These are phyloP conservation scores for Netelia fuscicornis DNA, from an alignment of 2,888 invertebrate genomes.

Conservation along the genomic window DNA sequence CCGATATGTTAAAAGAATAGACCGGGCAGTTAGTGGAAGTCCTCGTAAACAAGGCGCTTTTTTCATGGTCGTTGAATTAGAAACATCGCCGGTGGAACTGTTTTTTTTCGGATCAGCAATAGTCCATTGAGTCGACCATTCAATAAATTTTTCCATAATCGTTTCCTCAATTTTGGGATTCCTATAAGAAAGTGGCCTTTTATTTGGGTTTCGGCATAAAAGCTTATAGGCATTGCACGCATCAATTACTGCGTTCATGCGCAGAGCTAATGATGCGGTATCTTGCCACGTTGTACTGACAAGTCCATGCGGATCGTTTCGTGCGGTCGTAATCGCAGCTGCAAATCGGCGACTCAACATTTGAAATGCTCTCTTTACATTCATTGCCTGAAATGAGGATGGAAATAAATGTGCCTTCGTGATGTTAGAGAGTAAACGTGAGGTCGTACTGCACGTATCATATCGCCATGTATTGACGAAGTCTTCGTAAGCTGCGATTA, in stretches of 20 bases:
- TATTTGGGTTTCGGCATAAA: not conserved
- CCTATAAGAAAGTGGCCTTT: constrained; percentile 35
- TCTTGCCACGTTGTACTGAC: constrained; percentile 49
- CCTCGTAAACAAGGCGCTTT: constrained; percentile 60
- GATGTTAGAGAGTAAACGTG: constrained; percentile 58
- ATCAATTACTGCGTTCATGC: constrained; percentile 35
- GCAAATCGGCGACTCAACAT: constrained; percentile 54
- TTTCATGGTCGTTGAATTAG: constrained; percentile 16
- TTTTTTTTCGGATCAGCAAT: not conserved
- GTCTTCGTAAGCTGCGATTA: constrained; percentile 50
- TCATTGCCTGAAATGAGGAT: constrained; percentile 62
- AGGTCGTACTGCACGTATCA: constrained; percentile 22
- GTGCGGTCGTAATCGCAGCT: constrained; percentile 55
- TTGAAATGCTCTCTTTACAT: constrained; percentile 67
- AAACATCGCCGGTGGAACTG: not conserved
- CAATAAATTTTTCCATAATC: constrained; percentile 6
- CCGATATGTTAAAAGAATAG: constrained; percentile 49
- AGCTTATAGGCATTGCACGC: constrained; percentile 26
- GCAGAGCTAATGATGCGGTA: constrained; percentile 58
- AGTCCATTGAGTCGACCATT: too few relatives aligned
- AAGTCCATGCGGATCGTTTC: constrained; percentile 12
- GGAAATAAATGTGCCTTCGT: constrained; percentile 55
- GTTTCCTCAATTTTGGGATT: constrained; percentile 54
- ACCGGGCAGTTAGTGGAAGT: constrained; percentile 51
- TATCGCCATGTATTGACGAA: constrained; percentile 57